These are phyloP conservation scores for Spinus pinus DNA, from an alignment of 2,797 vertebrate genomes.

Conservation along the genomic window DNA sequence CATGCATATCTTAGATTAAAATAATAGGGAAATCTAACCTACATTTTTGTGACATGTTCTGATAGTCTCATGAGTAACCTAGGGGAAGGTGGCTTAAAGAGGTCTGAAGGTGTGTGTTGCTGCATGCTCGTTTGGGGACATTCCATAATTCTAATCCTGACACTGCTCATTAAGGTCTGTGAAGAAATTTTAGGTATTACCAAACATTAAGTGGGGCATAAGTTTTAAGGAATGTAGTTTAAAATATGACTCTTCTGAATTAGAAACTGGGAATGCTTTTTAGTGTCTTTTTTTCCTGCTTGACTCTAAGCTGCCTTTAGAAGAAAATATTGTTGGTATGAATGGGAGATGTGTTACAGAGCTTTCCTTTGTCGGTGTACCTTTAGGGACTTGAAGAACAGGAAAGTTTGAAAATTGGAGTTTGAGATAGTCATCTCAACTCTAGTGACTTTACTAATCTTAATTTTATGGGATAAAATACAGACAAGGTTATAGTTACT, in stretches of 20 bases:
- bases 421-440: background rate
- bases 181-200: background rate
- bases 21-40: background rate
- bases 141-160: background rate
- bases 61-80: background rate
- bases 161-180: background rate
- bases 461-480: background rate
- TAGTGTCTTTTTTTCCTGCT: background rate
- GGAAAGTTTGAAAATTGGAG: background rate
- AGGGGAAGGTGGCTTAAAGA: background rate
- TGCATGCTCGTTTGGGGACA: background rate
- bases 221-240: background rate
- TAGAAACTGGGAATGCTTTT: background rate
- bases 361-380: background rate
- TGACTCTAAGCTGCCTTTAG: background rate
- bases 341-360: background rate
- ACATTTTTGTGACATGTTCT: background rate
- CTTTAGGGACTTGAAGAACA: background rate
- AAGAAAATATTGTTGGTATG: background rate
- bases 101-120: background rate
- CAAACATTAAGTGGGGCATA: background rate
- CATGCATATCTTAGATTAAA: background rate
- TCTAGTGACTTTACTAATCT: background rate
- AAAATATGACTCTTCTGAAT: background rate
- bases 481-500: background rate